Evolutionary conservation across 2,888 invertebrate genomes (phyloP), one percentile per base, ranked within the genome.

Genomic region (Heliconius aoede): DNA sequence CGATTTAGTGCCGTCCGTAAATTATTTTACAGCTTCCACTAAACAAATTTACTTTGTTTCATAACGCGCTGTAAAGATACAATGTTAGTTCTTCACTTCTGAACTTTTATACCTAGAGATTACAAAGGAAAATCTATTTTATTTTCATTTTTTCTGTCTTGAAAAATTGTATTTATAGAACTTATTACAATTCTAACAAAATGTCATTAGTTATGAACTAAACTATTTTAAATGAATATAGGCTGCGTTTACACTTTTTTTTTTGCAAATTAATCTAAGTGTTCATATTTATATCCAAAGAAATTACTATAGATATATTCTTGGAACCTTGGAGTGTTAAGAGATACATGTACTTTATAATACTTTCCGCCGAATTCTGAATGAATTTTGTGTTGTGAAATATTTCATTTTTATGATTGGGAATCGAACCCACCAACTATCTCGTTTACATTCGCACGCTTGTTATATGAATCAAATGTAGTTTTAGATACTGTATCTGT

Each of bases 1-100:
- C 21, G 46, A 74, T 67, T 58, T 67, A 74, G 67, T 55, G 60
- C 26, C 11, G 32, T 21, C 67, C 60, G 67, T 74, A 60, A 51
- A 26, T 67, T 58, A 74, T 74, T 60, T 64, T 65, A 64, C 67
- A 68, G 58, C 40, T 40, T 28, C 36, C 36, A 28, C 36, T n/a
- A 60, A 74, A 40, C 28, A 18, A 61, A 61, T 60, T 60, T 72
- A 60, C 15, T 36, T 58, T n/a, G 28, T 32, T 32, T 55, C 30
- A 69, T 24, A 51, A 24, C 24, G 36, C 13, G 28, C 5, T 68
- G 40, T 46, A 68, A 68, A 21, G 11, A 68, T 68, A 30, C 65
- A 65, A 65, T 40, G 36, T 65, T 1, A 40, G 65, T 36, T 36
- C n/a, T n/a, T 15, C 8, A 65, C n/a, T 32, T 32, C 4, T 64